Evolutionary conservation across 2,797 vertebrate genomes (phyloP).

Genomic region (Alectoris magna): DNA sequence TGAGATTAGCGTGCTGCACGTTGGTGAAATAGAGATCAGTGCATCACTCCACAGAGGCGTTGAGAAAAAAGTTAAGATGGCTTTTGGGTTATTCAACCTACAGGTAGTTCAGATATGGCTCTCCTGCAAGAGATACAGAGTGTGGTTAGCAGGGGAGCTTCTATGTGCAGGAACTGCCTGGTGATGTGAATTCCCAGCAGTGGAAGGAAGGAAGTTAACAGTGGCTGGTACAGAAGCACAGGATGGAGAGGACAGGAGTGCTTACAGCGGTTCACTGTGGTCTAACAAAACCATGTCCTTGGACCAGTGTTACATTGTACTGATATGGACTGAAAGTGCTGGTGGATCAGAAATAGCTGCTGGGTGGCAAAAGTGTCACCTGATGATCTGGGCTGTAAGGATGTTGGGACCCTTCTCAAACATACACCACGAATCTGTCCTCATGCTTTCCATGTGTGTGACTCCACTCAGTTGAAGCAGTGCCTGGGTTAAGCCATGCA

Average conservation of each 20-base stretch:
- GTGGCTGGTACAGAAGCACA: neutral
- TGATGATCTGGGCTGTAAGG: neutral
- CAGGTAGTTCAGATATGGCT: neutral
- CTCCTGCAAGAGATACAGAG: accelerated
- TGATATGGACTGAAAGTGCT: neutral
- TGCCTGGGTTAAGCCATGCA: neutral
- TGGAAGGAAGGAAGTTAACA: neutral
- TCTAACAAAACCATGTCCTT: neutral
- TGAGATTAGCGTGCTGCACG: neutral
- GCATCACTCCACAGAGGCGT: accelerated
- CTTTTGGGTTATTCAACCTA: neutral
- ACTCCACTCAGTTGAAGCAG: neutral
- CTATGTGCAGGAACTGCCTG: neutral
- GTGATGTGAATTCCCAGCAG: neutral
- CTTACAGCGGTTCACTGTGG: neutral
- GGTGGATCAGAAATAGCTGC: neutral
- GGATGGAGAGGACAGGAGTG: neutral
- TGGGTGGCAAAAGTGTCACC: neutral
- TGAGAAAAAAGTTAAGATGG: neutral
- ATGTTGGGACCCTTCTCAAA: neutral
- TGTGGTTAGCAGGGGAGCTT: neutral
- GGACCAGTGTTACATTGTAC: neutral
- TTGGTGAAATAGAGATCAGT: accelerated
- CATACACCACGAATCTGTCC: neutral
- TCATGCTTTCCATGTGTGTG: neutral